phyloP scores from a whole-genome alignment of 2,797 vertebrate species.

The Catharus ustulatus region DNA sequence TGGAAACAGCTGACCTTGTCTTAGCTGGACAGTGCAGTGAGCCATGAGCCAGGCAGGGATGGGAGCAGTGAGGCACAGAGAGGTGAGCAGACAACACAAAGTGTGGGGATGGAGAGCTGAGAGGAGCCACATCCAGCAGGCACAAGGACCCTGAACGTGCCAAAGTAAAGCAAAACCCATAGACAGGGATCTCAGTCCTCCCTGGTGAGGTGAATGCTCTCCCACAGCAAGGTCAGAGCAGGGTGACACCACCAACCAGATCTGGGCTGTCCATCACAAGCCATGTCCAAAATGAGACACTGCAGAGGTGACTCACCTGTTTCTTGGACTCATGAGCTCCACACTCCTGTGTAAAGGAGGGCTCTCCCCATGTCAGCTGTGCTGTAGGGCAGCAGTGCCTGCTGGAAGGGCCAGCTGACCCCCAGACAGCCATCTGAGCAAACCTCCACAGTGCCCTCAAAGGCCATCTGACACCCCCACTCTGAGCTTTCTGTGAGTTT shows the following conservation, averaged over 20 bases:
- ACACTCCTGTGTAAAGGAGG: too few relatives aligned
- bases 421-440: neutral
- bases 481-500: neutral
- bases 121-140: neutral
- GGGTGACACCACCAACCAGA: fast-evolving
- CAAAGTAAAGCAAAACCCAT: neutral
- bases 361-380: fast-evolving
- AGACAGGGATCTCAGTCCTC: fast-evolving
- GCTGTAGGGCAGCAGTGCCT: neutral
- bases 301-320: neutral
- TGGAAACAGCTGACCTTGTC: neutral
- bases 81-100: neutral
- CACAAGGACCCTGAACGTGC: neutral
- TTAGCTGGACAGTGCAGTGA: neutral
- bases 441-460: neutral
- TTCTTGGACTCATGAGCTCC: neutral
- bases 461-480: fast-evolving
- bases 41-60: neutral
- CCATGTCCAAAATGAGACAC: fast-evolving
- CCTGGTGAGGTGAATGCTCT: neutral
- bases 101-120: fast-evolving
- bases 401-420: neutral
- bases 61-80: fast-evolving
- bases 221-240: fast-evolving
- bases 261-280: neutral